Conservation (phyloP, 1,140 invertebrate species). For the Chionoecetes opilio region DNA sequence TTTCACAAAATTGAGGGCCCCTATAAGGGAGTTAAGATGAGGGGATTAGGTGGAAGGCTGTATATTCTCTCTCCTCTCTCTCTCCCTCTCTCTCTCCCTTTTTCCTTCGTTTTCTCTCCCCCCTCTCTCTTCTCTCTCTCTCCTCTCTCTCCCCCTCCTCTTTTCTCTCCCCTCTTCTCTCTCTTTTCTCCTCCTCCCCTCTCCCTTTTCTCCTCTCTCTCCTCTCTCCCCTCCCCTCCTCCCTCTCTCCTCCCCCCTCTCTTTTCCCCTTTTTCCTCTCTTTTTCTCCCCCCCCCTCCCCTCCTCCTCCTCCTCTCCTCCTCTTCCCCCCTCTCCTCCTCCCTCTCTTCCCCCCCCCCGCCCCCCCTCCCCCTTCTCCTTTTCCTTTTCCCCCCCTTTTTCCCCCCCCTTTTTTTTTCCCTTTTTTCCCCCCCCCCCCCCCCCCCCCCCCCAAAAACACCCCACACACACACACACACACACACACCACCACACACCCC, state of each 20-base stretch:
- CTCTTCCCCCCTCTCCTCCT: not conserved
- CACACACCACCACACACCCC: no score
- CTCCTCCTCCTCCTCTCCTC: not conserved
- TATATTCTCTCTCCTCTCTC: not conserved
- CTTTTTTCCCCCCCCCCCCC: not conserved
- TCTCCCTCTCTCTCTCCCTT: no score
- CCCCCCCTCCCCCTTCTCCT: not conserved
- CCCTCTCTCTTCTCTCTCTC: no score
- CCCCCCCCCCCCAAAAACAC: no score
- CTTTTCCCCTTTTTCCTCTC: constrained; percentile 59
- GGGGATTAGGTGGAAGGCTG: no score
- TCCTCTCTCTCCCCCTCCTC: no score
- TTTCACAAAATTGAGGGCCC: no score
- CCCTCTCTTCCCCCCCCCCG: not conserved
- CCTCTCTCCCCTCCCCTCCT: not conserved
- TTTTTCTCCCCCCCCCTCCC: not conserved
- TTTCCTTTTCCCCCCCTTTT: not conserved
- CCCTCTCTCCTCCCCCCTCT: not conserved
- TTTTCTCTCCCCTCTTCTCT: not conserved
- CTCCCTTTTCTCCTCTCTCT: not conserved
- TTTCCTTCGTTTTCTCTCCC: no score
- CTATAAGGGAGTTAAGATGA: no score
- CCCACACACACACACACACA: no score
- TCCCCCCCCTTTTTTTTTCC: not conserved
- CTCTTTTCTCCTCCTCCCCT: not conserved